Conservation (phyloP, 2,888 invertebrate species). For the Gymnosoma rotundatum region DNA sequence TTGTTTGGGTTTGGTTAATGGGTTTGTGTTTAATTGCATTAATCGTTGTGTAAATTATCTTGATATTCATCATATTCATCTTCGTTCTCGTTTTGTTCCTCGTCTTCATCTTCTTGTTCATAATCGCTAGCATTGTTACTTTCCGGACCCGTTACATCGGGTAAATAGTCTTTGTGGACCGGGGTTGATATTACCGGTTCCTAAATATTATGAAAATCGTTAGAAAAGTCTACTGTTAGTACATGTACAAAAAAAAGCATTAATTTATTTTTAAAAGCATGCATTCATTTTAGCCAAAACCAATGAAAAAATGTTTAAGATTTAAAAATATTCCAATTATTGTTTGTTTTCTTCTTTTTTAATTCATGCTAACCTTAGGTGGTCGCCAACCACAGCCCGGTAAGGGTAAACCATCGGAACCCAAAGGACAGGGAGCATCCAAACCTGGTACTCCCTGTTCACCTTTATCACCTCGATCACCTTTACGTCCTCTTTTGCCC, state of each 20-base stretch:
- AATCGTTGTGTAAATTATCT: conserved; percentile 82
- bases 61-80: conserved; percentile 86
- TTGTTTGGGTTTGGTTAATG: conserved; percentile 15
- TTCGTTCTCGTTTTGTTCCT: conserved; percentile 85
- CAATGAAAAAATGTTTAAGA: conserved; percentile 35
- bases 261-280: conserved; percentile 41
- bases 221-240: conserved; percentile 75
- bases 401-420: conserved; percentile 96
- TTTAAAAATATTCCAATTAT: conserved; percentile 31
- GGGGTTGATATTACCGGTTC: conserved; percentile 83
- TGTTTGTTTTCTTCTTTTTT: conserved; percentile 17
- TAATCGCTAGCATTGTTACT: conserved; percentile 84
- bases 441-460: conserved; percentile 98
- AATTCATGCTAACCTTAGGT: conserved; percentile 87
- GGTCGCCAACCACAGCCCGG: conserved; percentile 98
- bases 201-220: conserved; percentile 74
- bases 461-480: conserved; percentile 95
- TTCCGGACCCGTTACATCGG: conserved; percentile 84
- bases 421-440: conserved; percentile 99
- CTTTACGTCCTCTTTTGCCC: conserved; percentile 95
- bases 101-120: conserved; percentile 83
- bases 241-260: conserved; percentile 58
- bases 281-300: conserved; percentile 46
- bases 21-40: conserved; percentile 56
- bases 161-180: conserved; percentile 84